These are phyloP conservation scores for Limenitis camilla DNA, from an alignment of 2,888 invertebrate species.

Conservation along the genomic window DNA sequence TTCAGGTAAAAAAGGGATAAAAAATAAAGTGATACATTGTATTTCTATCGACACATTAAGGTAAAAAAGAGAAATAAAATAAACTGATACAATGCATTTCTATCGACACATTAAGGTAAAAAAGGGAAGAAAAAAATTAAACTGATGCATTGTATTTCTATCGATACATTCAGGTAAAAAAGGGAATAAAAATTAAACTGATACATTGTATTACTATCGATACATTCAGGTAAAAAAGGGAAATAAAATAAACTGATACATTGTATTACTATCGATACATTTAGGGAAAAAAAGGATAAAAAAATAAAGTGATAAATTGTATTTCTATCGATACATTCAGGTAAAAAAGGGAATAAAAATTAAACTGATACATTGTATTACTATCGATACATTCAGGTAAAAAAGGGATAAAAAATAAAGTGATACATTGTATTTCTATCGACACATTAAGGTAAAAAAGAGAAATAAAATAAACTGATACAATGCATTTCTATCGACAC, in stretches of 20 bases:
- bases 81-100: neutral
- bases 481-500: too few species aligned
- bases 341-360: neutral
- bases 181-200: neutral
- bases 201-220: too few species aligned
- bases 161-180: neutral
- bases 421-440: neutral
- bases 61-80: neutral
- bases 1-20: neutral
- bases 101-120: neutral
- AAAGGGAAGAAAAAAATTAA: neutral
- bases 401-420: neutral
- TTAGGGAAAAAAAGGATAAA: neutral
- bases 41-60: neutral
- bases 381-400: neutral
- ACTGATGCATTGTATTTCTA: neutral
- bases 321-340: neutral
- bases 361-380: neutral
- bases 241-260: neutral
- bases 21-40: neutral
- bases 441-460: neutral
- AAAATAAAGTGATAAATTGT: neutral
- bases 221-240: neutral
- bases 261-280: too few species aligned
- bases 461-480: neutral